Conservation (phyloP, 2,888 invertebrate species). For the Meganola albula region DNA sequence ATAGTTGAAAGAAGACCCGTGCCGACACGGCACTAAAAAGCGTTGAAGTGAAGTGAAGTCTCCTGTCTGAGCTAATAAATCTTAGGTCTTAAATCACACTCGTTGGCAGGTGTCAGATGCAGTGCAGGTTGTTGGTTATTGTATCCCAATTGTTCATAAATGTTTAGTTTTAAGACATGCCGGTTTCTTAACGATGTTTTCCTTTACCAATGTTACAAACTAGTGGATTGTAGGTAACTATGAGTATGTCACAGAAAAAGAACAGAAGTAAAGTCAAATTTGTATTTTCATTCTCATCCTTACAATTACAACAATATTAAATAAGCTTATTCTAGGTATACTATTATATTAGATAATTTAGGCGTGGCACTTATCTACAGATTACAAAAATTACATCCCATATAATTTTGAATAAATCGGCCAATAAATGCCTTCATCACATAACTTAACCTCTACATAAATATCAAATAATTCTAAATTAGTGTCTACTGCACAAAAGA, state of each 20-base stretch:
- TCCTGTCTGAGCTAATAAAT: no score
- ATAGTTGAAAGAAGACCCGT: no score
- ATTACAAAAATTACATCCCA: conserved; percentile 61
- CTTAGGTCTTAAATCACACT: no score
- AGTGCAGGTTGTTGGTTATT: conserved; percentile 10
- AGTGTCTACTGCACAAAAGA: no score
- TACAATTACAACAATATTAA: conserved; percentile 67
- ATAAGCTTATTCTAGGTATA: conserved; percentile 62
- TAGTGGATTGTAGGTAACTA: conserved; percentile 1
- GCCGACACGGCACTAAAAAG: no score
- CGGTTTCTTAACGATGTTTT: no score
- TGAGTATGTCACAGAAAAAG: no score
- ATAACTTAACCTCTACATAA: conserved; percentile 51
- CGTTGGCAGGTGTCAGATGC: no score
- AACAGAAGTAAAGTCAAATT: conserved; percentile 47
- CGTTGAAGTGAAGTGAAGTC: no score
- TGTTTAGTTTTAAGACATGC: no score
- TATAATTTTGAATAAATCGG: conserved; percentile 60
- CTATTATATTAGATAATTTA: conserved; percentile 53
- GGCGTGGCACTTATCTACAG: conserved; percentile 72
- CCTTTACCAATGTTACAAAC: conserved; percentile 2
- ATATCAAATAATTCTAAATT: no score
- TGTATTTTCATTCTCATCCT: conserved; percentile 61
- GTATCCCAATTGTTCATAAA: conserved; percentile 1
- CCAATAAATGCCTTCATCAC: conserved; percentile 74